Conservation (phyloP, 2,113 vertebrate species). For the Fulica atra region DNA sequence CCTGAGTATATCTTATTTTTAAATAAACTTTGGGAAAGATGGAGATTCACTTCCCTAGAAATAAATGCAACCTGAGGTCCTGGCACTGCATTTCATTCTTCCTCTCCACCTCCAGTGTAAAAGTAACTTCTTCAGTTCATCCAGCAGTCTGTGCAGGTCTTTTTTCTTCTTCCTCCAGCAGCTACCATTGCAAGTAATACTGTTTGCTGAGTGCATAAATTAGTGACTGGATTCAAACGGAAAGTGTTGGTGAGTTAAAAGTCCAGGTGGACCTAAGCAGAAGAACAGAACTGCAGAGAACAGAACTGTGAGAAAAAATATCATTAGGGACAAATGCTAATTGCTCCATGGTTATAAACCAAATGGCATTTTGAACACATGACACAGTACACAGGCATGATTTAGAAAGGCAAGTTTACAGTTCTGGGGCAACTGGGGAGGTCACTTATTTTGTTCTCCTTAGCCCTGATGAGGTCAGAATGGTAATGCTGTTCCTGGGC, state of each 20-base stretch:
- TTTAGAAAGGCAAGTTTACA: not conserved
- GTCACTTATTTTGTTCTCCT: not conserved
- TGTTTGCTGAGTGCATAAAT: not conserved
- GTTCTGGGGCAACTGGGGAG: not conserved
- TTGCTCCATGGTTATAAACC: not conserved
- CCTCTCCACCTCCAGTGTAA: not conserved
- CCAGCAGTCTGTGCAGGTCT: not conserved
- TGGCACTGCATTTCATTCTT: not conserved
- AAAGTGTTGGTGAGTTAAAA: not conserved
- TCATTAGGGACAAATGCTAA: not conserved
- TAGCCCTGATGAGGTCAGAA: not conserved
- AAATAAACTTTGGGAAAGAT: not conserved
- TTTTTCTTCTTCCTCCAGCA: not conserved
- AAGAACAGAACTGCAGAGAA: too few relatives aligned
- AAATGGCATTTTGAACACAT: not conserved
- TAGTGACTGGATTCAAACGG: not conserved
- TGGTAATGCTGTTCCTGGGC: not conserved
- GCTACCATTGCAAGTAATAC: not conserved
- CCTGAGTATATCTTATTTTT: not conserved
- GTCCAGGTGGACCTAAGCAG: not conserved
- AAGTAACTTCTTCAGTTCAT: not conserved
- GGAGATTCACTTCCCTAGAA: not conserved
- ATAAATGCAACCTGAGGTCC: not conserved
- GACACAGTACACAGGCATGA: not conserved
- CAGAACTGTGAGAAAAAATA: not conserved